A percentile compares a stretch with the other conserved stretches of the same genome.
phyloP scores from a whole-genome alignment of 2,888 invertebrate genomes.

The Tenthredo scrophulariae region DNA sequence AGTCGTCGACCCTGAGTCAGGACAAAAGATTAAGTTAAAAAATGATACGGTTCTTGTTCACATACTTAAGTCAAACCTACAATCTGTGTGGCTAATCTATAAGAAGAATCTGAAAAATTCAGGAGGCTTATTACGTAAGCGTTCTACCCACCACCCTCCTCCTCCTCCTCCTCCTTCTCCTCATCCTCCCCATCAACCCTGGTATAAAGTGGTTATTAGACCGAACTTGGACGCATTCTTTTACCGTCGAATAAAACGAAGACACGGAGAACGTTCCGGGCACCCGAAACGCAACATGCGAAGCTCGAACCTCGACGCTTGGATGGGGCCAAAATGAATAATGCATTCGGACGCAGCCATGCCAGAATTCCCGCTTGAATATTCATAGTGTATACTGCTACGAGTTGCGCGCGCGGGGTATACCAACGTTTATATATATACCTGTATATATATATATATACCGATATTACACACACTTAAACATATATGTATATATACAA shows the following conservation, averaged over 20 bases:
- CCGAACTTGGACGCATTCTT: constrained; percentile 66
- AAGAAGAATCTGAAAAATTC: constrained; percentile 70
- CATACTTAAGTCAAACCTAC: constrained; percentile 49
- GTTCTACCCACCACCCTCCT: constrained; percentile 55
- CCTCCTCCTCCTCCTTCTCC: not conserved
- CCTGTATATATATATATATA: not conserved
- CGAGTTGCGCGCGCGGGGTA: constrained; percentile 22
- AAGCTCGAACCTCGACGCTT: constrained; percentile 46
- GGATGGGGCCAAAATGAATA: constrained; percentile 74
- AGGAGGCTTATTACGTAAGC: constrained; percentile 73
- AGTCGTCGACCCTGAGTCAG: not conserved
- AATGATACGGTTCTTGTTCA: constrained; percentile 53
- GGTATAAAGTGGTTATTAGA: constrained; percentile 72
- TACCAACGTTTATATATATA: not conserved
- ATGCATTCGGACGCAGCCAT: constrained; percentile 76
- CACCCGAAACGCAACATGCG: constrained; percentile 56
- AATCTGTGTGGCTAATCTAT: constrained; percentile 49
- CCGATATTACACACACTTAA: not conserved
- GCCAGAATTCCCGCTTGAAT: constrained; percentile 71
- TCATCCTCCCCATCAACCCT: not conserved
- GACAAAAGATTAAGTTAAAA: constrained; percentile 49
- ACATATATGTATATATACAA: not conserved
- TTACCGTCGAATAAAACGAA: constrained; percentile 61
- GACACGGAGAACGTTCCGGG: constrained; percentile 53
- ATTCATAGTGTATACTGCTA: constrained; percentile 66